Conservation (phyloP, 2,888 invertebrate species). For the Icerya purchasi region DNA sequence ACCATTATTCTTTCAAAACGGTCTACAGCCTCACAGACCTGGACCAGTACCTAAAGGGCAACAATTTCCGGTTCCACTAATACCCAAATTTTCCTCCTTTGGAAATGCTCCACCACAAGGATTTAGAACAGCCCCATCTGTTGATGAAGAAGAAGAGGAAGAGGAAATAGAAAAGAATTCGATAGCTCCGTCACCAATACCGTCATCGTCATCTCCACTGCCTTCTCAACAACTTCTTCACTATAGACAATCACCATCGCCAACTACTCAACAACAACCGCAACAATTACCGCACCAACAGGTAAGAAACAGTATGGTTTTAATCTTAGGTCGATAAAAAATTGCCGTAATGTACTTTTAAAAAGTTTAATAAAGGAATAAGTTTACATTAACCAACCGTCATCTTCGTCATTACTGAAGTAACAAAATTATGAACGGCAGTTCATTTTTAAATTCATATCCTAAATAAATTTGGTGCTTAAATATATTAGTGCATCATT, state of each 20-base stretch:
- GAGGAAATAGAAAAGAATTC: constrained; percentile 17
- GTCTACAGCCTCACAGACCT: constrained; percentile 14
- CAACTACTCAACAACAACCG: constrained; percentile 13
- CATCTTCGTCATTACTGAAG: no score
- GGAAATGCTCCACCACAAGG: constrained; percentile 19
- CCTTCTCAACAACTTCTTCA: constrained; percentile 17
- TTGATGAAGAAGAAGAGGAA: constrained; percentile 20
- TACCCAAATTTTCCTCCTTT: constrained; percentile 15
- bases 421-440: no score
- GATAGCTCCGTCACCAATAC: constrained; percentile 12
- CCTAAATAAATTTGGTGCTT: no score
- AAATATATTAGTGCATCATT: no score
- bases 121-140: constrained; percentile 20
- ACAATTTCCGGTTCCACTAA: constrained; percentile 13
- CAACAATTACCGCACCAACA: constrained; percentile 7
- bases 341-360: no score
- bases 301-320: no score
- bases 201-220: constrained; percentile 12
- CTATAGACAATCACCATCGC: constrained; percentile 13
- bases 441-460: no score
- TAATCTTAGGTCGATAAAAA: no score
- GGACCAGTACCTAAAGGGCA: constrained; percentile 11
- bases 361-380: no score
- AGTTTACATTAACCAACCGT: no score
- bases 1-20: constrained; percentile 17